phyloP scores from a whole-genome alignment of 2,113 vertebrate genomes.

The Panthera leo region DNA sequence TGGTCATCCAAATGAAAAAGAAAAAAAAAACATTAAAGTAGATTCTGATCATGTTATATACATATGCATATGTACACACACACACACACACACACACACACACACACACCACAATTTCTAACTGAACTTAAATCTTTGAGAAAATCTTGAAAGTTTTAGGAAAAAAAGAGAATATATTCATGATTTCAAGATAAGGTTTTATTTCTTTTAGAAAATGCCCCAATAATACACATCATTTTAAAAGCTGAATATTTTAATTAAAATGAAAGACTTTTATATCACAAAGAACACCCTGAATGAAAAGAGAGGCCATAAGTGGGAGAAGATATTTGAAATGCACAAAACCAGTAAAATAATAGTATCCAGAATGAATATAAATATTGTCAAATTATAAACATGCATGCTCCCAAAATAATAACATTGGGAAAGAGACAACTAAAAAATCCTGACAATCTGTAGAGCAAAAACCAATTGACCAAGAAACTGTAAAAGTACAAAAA shows the following conservation, averaged over 20 bases:
- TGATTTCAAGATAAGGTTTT: background rate
- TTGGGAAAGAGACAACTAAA: background rate
- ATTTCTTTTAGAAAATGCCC: background rate
- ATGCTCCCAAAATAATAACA: background rate
- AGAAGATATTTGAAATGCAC: background rate
- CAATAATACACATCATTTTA: background rate
- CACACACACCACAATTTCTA: background rate
- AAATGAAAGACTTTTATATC: background rate
- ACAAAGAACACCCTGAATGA: background rate
- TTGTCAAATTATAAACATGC: background rate
- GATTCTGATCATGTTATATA: background rate
- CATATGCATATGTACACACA: background rate
- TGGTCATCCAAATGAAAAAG: background rate
- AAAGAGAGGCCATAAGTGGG: background rate
- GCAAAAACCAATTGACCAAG: background rate
- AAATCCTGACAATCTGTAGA: background rate
- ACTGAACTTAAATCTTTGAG: background rate
- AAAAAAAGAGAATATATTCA: background rate
- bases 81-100: background rate
- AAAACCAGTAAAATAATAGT: background rate
- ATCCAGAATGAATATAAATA: background rate
- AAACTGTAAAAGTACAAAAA: background rate
- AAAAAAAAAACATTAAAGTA: background rate
- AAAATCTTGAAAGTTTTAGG: background rate
- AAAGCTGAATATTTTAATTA: background rate